Base-by-base conservation (phyloP, 2,888 invertebrate species). In the Augochlorella aurata region DNA sequence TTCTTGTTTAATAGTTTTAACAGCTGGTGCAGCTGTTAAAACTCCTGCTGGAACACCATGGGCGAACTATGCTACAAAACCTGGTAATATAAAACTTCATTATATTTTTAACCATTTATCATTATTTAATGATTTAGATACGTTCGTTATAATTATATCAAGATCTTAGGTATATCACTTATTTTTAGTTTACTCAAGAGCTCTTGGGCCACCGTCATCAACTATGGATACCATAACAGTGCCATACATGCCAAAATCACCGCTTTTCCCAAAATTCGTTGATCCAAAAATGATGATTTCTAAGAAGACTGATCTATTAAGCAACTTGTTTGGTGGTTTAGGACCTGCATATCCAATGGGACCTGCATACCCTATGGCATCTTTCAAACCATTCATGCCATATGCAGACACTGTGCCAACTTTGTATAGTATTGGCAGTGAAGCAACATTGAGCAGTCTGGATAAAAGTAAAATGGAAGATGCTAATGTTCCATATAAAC, bases 181-280 rank as follows among this genome's bases (percentile, higher is more conserved):
- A 66, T 76, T 85, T 82, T 12, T 68, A 91, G 91, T 84, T 73
- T 90, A 87, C 58, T 73, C 87, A 29, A 89, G 92, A 81, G 88
- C 91, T 24, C 21, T 92, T 63, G 91, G 90, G 21, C 89, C 90
- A 16, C 87, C 90, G 61, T n/a, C 74, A 12, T 72, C 82, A 18
- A 89, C 82, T 76, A 85, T 92, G 24, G 86, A 86, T 44, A 89
- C 91, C 4, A 90, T 93, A 71, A 77, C 89, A 0, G 88, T 92
- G 12, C 93, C 93, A 16, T 92, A 90, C 63, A 81, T 87, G 65
- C 84, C 92, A 52, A 93, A 93, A 68, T 89, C 91, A 18, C 82
- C 92, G 0, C 82, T 92, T 9, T 90, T 92, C 38, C 92, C 92
- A 5, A 92, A 93, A 85, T 90, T 92, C 65, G 90, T 93, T 9